phyloP scores from a whole-genome alignment of 2,888 invertebrate genomes.

The Euclidia mi region DNA sequence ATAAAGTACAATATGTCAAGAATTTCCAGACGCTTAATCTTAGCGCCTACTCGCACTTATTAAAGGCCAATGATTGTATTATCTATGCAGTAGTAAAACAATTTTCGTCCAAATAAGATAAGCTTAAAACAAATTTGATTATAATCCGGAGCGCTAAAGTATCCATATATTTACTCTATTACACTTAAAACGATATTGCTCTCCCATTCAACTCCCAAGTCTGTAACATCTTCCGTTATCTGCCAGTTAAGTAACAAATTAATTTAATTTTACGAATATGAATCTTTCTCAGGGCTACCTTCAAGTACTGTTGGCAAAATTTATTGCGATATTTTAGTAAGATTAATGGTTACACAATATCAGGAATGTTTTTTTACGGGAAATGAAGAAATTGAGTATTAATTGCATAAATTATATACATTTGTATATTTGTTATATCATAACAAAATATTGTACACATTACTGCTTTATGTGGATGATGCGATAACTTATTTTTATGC shows the following conservation, averaged over 20 bases:
- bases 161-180: conserved; percentile 14
- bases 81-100: background rate
- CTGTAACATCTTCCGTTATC: conserved; percentile 35
- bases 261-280: conserved; percentile 43
- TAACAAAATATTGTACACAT: too few relatives aligned
- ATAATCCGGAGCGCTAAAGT: background rate
- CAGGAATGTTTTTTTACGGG: too few relatives aligned
- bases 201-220: conserved; percentile 24
- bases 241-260: conserved; percentile 41
- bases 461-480: too few relatives aligned
- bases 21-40: too few relatives aligned
- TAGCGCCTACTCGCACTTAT: too few relatives aligned
- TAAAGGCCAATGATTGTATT: too few relatives aligned
- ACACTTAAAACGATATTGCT: conserved; percentile 17
- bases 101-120: background rate
- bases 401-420: too few relatives aligned
- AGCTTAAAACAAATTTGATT: background rate
- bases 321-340: background rate
- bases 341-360: too few relatives aligned
- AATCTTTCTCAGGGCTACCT: conserved; percentile 22
- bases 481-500: too few relatives aligned
- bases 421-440: too few relatives aligned
- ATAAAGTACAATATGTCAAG: too few relatives aligned
- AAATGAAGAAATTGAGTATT: too few relatives aligned
- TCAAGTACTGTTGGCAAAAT: conserved; percentile 22